phyloP scores from a whole-genome alignment of 2,888 invertebrate species.

The Lithophane semibrunnea region DNA sequence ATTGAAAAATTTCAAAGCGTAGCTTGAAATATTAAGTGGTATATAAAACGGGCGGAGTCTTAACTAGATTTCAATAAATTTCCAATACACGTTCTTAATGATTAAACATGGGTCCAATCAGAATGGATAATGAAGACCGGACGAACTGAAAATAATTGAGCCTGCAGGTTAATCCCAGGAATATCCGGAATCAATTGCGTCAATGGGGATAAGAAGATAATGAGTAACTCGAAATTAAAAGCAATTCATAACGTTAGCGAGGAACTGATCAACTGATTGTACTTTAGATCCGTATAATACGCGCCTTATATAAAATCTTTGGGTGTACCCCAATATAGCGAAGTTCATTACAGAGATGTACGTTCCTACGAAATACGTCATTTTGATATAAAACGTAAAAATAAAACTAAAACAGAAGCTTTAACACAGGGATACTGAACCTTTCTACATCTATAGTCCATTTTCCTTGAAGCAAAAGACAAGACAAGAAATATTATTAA shows the following conservation, averaged over 20 bases:
- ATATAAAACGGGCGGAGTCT: not conserved
- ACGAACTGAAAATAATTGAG: constrained; percentile 48
- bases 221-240: constrained; percentile 29
- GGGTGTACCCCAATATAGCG: too few relatives aligned
- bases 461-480: not conserved
- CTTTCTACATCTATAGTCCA: not conserved
- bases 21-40: not conserved
- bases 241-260: not conserved
- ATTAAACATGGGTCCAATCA: constrained; percentile 50
- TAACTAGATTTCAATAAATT: constrained; percentile 33
- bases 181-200: constrained; percentile 57
- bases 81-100: constrained; percentile 39
- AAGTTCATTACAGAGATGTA: too few relatives aligned
- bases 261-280: not conserved
- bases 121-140: constrained; percentile 46
- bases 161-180: constrained; percentile 30
- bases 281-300: not conserved
- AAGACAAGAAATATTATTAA: not conserved
- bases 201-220: constrained; percentile 37
- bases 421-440: too few relatives aligned
- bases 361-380: too few relatives aligned
- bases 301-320: not conserved
- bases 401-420: not conserved
- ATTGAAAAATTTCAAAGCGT: too few relatives aligned
- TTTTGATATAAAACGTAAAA: too few relatives aligned